phyloP scores from a whole-genome alignment of 2,888 invertebrate genomes.

The Eupsilia transversa region DNA sequence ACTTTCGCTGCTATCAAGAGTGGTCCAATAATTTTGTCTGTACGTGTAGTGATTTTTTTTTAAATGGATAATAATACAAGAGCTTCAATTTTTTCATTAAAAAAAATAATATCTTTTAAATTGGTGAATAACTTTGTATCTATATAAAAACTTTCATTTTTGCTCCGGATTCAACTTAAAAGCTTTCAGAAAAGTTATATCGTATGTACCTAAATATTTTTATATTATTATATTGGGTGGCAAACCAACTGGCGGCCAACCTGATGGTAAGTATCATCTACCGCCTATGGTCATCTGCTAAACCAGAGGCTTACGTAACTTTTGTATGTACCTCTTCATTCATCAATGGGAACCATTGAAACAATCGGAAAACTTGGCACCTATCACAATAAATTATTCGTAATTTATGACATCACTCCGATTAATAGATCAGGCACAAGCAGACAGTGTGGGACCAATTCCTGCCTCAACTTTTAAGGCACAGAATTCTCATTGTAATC shows the following conservation, averaged over 20 bases:
- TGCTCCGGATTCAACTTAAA: not conserved
- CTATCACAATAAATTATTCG: constrained; percentile 62
- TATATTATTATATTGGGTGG: not conserved
- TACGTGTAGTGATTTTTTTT: not conserved
- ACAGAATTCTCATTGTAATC: constrained; percentile 86
- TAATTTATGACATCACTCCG: constrained; percentile 80
- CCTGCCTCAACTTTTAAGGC: constrained; percentile 76
- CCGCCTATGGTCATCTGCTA: not conserved
- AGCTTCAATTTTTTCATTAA: not conserved
- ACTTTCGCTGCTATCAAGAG: constrained; percentile 3
- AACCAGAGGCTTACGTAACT: not conserved
- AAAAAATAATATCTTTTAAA: not conserved
- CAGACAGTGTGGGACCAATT: constrained; percentile 87
- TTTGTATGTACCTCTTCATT: constrained; percentile 10
- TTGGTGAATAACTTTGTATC: not conserved
- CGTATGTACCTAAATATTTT: no score
- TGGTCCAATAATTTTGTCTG: not conserved
- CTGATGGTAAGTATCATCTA: not conserved
- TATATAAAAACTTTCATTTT: not conserved
- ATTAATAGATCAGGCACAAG: constrained; percentile 81
- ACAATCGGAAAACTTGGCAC: constrained; percentile 51
- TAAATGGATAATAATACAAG: not conserved
- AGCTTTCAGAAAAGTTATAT: no score
- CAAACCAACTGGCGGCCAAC: not conserved
- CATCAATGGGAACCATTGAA: constrained; percentile 29